Evolutionary conservation across 2,888 invertebrate genomes (phyloP).

Genomic region (Pediacus dermestoides): DNA sequence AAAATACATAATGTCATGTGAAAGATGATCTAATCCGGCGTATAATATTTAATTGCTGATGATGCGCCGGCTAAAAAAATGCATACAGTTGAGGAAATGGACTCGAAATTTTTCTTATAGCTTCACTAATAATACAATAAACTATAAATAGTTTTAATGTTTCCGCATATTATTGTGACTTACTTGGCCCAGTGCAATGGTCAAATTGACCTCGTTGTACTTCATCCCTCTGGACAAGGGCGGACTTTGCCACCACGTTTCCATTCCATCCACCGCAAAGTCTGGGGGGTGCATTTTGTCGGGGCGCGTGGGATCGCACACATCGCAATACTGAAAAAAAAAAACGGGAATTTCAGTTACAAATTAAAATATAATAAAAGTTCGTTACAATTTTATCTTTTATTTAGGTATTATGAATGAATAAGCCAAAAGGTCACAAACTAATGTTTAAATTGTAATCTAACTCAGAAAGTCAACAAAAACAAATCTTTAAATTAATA

Average conservation of each 20-base stretch:
- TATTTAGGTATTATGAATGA: too few relatives aligned
- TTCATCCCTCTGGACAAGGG: constrained; percentile 95
- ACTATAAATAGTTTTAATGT: constrained; percentile 1
- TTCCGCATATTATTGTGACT: constrained; percentile 35
- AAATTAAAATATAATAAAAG: constrained; percentile 6
- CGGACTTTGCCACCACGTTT: constrained; percentile 98
- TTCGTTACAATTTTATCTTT: too few relatives aligned
- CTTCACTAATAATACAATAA: neutral
- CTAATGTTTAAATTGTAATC: too few relatives aligned
- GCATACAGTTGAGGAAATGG: too few relatives aligned
- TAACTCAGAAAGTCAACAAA: too few relatives aligned
- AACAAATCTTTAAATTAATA: too few relatives aligned
- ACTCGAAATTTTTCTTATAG: neutral
- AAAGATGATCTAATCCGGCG: too few relatives aligned
- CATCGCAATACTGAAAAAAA: constrained; percentile 79
- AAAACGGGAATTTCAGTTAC: too few relatives aligned
- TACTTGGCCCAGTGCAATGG: constrained; percentile 96
- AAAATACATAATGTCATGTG: too few relatives aligned
- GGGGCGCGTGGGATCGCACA: constrained; percentile 73
- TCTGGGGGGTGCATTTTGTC: constrained; percentile 83
- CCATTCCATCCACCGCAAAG: constrained; percentile 93
- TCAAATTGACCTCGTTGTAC: constrained; percentile 95
- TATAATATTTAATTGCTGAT: too few relatives aligned
- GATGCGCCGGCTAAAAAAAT: too few relatives aligned
- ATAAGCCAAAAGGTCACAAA: too few relatives aligned